Conservation (phyloP, 2,888 invertebrate species). For the Leptura quadrifasciata region DNA sequence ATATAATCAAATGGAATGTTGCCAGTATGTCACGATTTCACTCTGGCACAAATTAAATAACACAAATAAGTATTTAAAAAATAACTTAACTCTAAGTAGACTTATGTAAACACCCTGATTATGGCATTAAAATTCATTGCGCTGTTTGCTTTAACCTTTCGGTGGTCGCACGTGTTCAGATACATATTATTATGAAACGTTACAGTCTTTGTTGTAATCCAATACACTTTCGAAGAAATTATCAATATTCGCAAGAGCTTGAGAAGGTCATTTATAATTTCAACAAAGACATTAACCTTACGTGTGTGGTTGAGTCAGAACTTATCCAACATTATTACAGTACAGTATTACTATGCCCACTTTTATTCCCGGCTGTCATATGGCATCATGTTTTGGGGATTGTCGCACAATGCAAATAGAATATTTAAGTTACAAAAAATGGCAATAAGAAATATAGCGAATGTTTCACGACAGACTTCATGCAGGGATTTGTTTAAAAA, state of each 20-base stretch:
- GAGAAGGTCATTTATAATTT: neutral
- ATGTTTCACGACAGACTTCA: too few relatives aligned
- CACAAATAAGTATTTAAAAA: neutral
- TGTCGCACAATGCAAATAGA: too few relatives aligned
- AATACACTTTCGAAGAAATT: neutral
- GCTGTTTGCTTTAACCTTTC: neutral
- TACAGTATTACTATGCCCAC: too few relatives aligned
- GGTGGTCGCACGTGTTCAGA: slow-evolving; percentile 10
- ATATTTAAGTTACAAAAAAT: too few relatives aligned
- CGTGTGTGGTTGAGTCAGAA: neutral
- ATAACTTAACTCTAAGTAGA: neutral
- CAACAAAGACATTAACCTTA: neutral
- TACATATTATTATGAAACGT: neutral
- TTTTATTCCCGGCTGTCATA: too few relatives aligned
- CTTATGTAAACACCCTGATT: neutral
- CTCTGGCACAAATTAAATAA: neutral
- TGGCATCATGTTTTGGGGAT: too few relatives aligned
- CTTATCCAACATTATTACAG: neutral
- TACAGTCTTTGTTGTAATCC: neutral
- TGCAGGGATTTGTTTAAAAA: too few relatives aligned
- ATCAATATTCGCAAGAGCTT: neutral
- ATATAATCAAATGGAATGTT: neutral
- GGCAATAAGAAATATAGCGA: too few relatives aligned
- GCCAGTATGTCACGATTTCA: neutral
- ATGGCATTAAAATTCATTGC: neutral